phyloP scores from a whole-genome alignment of 2,797 vertebrate species.

The Crax fasciolata region DNA sequence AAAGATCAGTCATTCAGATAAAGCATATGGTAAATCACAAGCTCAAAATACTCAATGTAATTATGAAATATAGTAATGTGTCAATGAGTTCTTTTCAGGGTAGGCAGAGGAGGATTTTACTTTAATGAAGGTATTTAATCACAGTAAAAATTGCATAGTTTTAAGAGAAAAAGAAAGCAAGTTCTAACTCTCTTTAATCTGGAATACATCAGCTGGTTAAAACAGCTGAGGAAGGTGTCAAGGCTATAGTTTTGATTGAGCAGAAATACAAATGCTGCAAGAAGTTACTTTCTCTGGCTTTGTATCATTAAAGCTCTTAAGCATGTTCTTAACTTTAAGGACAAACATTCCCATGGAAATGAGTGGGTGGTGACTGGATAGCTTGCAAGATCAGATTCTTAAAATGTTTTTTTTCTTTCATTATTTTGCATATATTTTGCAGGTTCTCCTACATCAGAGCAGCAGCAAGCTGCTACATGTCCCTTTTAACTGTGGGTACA shows the following conservation, averaged over 20 bases:
- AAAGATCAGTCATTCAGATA: background rate
- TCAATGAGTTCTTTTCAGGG: background rate
- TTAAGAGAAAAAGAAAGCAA: background rate
- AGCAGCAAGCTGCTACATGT: constrained; percentile 33
- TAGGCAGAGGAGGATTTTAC: background rate
- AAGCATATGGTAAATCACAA: background rate
- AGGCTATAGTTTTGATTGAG: background rate
- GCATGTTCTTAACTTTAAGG: background rate
- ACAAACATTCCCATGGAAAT: background rate
- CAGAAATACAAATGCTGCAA: background rate
- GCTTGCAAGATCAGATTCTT: constrained; percentile 6
- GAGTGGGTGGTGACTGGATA: background rate
- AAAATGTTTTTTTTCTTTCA: constrained; percentile 16
- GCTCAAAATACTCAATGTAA: background rate
- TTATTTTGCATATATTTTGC: background rate
- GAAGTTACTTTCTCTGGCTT: background rate
- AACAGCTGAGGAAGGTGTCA: background rate
- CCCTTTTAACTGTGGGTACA: background rate
- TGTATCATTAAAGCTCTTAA: background rate
- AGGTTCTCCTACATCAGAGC: background rate
- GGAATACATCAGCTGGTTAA: background rate
- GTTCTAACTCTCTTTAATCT: background rate
- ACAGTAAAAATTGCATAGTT: background rate
- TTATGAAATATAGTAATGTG: background rate
- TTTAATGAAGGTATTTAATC: background rate